These are phyloP conservation scores for Drosophila ficusphila DNA, from an alignment of 1,140 invertebrate genomes.

Conservation along the genomic window DNA sequence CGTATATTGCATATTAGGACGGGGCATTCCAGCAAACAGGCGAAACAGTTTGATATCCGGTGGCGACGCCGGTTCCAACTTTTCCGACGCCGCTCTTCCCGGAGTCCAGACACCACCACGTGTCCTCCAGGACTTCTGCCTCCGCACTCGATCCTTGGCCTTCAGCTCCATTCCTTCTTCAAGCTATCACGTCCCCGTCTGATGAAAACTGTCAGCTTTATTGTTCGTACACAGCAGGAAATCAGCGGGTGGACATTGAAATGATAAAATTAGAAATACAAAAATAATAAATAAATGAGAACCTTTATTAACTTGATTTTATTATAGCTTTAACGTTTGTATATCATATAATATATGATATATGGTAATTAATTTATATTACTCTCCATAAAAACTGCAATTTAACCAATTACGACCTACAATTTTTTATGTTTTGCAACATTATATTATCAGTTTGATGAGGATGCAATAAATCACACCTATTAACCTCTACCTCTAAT, in stretches of 20 bases:
- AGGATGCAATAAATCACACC: not conserved
- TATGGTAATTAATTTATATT: too few species aligned
- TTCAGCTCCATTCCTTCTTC: constrained; percentile 10
- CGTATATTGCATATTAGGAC: constrained; percentile 35
- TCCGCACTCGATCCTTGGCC: not conserved
- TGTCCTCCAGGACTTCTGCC: constrained; percentile 7
- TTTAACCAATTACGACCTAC: too few species aligned
- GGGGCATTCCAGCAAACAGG: constrained; percentile 54
- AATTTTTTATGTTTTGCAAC: too few species aligned
- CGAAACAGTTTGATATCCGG: constrained; percentile 76
- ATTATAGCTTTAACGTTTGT: too few species aligned
- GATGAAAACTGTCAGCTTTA: constrained; percentile 73
- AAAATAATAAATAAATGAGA: too few species aligned
- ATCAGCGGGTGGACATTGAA: too few species aligned
- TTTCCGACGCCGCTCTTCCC: constrained; percentile 38
- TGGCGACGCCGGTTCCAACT: constrained; percentile 70
- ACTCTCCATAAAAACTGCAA: too few species aligned
- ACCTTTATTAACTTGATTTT: not conserved
- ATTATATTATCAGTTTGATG: not conserved
- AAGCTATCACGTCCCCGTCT: constrained; percentile 66
- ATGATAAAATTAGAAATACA: too few species aligned
- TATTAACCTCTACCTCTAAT: not conserved
- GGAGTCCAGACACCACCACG: constrained; percentile 30
- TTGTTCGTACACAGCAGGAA: constrained; percentile 32
- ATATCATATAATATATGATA: too few species aligned